Evolutionary conservation across 2,797 vertebrate genomes (phyloP).

Genomic region (Sebastes hubbsi): DNA sequence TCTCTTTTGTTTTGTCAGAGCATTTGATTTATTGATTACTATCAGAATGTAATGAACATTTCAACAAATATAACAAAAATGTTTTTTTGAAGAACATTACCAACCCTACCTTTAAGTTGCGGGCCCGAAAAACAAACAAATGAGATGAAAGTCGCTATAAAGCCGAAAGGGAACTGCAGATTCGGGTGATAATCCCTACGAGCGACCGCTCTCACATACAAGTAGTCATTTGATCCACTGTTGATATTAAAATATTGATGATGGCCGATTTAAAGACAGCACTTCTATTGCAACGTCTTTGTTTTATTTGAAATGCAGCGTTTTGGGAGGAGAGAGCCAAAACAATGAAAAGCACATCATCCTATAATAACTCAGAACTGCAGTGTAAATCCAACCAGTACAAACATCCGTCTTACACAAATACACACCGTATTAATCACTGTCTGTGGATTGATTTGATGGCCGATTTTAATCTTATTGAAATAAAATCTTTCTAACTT

Average conservation of each 20-base stretch:
- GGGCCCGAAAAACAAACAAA: background rate
- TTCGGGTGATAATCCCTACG: too few species aligned
- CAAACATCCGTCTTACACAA: background rate
- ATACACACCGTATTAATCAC: background rate
- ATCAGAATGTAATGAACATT: accelerated
- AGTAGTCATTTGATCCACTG: background rate
- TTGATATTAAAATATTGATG: background rate
- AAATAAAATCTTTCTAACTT: background rate
- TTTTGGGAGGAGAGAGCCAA: background rate
- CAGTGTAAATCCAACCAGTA: background rate
- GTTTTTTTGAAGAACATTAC: too few species aligned
- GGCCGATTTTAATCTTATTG: background rate
- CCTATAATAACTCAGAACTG: background rate
- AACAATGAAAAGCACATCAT: background rate
- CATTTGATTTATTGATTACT: too few species aligned
- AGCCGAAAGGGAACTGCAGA: background rate
- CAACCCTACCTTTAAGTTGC: too few species aligned
- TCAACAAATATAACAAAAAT: too few species aligned
- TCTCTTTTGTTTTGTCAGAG: too few species aligned
- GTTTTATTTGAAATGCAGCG: background rate
- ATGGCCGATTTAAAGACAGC: background rate
- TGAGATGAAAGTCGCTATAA: background rate
- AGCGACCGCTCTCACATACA: background rate
- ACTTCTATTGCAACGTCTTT: background rate
- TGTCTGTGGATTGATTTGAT: background rate